phyloP scores from a whole-genome alignment of 2,888 invertebrate genomes.

The Leucophenga maculata region DNA sequence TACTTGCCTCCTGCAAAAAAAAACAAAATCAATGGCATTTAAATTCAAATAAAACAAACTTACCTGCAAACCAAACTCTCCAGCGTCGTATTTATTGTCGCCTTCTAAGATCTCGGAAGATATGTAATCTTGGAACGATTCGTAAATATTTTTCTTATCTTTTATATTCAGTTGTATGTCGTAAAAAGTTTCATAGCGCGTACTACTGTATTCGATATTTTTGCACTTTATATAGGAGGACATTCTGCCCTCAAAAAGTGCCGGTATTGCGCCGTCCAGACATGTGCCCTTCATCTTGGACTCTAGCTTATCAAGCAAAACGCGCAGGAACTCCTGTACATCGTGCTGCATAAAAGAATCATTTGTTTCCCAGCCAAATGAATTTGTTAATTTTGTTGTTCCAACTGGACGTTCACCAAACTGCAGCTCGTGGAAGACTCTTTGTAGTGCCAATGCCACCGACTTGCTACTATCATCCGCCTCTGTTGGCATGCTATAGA shows the following conservation, averaged over 20 bases:
- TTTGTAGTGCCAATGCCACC: slow-evolving; percentile 91
- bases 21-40: background rate
- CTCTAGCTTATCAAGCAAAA: slow-evolving; percentile 95
- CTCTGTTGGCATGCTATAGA: slow-evolving; percentile 99
- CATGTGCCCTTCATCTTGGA: slow-evolving; percentile 99
- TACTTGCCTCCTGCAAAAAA: slow-evolving; percentile 99
- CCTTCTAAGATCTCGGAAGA: slow-evolving; percentile 95
- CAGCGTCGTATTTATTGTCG: slow-evolving; percentile 99
- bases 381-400: slow-evolving; percentile 98
- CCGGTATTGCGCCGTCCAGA: slow-evolving; percentile 97
- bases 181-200: slow-evolving; percentile 96
- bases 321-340: slow-evolving; percentile 89
- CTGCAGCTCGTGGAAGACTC: slow-evolving; percentile 98
- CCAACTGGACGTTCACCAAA: slow-evolving; percentile 98
- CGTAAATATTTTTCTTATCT: slow-evolving; percentile 95
- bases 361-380: slow-evolving; percentile 99
- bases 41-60: slow-evolving; percentile 23
- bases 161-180: slow-evolving; percentile 99
- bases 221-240: slow-evolving; percentile 98
- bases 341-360: slow-evolving; percentile 99
- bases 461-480: slow-evolving; percentile 96
- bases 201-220: slow-evolving; percentile 96
- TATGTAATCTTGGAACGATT: slow-evolving; percentile 97
- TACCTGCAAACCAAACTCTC: slow-evolving; percentile 83
- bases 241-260: slow-evolving; percentile 98